phyloP scores from a whole-genome alignment of 2,797 vertebrate species.

The Darevskia mixta region DNA sequence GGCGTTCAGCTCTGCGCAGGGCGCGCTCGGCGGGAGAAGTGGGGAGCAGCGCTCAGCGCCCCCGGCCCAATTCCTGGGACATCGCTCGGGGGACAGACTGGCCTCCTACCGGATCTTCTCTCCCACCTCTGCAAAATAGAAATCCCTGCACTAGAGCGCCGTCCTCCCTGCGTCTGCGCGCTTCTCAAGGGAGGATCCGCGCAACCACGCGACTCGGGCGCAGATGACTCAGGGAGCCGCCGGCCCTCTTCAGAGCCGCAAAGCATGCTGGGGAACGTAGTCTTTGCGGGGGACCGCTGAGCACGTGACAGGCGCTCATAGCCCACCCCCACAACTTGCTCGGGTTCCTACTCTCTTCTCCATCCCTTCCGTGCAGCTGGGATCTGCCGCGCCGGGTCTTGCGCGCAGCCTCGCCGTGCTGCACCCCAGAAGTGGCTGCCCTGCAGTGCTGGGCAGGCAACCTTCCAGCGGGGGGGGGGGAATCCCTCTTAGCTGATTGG shows the following conservation, averaged over 20 bases:
- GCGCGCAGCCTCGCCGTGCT: neutral
- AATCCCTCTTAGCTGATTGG: neutral
- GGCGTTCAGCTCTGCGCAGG: too few species aligned
- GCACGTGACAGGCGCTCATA: neutral
- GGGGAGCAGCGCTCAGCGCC: too few species aligned
- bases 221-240: neutral
- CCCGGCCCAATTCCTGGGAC: too few species aligned
- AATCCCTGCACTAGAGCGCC: neutral
- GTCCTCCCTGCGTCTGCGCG: neutral
- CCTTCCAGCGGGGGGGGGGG: neutral
- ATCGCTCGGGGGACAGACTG: too few species aligned
- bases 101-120: too few species aligned
- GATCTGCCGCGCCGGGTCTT: neutral
- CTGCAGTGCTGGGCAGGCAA: neutral
- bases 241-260: neutral
- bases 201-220: neutral
- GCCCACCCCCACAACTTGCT: neutral
- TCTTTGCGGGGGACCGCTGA: neutral
- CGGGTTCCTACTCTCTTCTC: slow-evolving; percentile 36
- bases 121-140: too few species aligned
- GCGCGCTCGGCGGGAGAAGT: too few species aligned
- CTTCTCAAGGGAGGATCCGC: too few species aligned
- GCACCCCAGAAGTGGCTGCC: neutral
- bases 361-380: neutral
- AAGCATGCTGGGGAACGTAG: neutral